Evolutionary conservation across 2,888 invertebrate genomes (phyloP), one percentile per base, ranked within the genome.

Genomic region (Hirudinaria manillensis): DNA sequence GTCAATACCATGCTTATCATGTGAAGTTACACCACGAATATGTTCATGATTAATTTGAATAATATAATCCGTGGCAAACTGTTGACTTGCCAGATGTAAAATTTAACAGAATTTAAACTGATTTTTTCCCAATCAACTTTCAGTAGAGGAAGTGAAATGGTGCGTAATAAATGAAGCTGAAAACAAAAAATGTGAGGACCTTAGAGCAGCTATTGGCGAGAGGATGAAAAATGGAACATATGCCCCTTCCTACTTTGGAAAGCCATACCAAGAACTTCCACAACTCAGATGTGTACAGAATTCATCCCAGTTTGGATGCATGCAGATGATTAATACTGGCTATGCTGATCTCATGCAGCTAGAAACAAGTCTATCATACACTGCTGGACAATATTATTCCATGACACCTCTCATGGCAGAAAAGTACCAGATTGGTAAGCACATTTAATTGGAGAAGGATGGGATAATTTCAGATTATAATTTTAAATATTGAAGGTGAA

Each of bases 341-440:
- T 88, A 89, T 77, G 94, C 93, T 0, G 92, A 96, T 70, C 86
- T 97, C 67, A 91, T 94, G 6, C 90, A 91, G 0, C 85, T 97
- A 53, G 97, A 97, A 87, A 92, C 96, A n/a, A 96, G 96, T 3
- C 93, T 95, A 87, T 92, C 95, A 0, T 95, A 94, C 85, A 89
- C 93, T 21, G 95, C 92, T 51, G 97, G 96, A 0, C 88, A 94
- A 77, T 94, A 92, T 83, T 93, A 94, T 86, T 94, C 94, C 81
- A 88, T 96, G 76, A 90, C 95, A 32, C 96, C 97, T 3, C 91
- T 97, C 75, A 89, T 83, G 77, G 83, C 83, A 21, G 85, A 85
- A 76, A 82, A 81, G 77, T 84, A 84, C 78, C 80, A 77, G 38
- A 72, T 74, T 7, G 76, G 82, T 82, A 78, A 76, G 77, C 13